Conservation (phyloP, 2,888 invertebrate genomes). For the Antheraea assamensis region DNA sequence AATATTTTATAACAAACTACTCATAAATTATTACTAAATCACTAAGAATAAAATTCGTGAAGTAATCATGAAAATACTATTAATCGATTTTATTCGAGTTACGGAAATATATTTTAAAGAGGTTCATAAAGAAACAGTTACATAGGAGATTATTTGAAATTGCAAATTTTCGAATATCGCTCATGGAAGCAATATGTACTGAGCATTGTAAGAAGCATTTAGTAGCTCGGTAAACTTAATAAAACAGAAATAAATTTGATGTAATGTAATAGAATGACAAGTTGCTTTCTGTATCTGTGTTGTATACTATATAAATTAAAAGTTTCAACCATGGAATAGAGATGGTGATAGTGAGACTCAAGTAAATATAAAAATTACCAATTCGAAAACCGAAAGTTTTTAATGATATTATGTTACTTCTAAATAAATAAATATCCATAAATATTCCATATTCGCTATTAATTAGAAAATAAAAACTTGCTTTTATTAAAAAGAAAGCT, state of each 20-base stretch:
- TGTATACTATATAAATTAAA: not conserved
- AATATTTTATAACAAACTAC: too few relatives aligned
- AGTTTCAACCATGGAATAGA: not conserved
- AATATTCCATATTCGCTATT: not conserved
- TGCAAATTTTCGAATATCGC: not conserved
- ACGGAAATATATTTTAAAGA: too few relatives aligned
- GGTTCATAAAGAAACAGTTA: too few relatives aligned
- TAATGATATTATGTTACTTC: not conserved
- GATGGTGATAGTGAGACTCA: not conserved
- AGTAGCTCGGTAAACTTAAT: not conserved
- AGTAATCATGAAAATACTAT: too few relatives aligned
- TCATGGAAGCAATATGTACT: not conserved
- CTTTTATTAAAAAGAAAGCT: too few relatives aligned
- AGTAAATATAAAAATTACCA: slow-evolving; percentile 1
- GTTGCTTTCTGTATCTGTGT: not conserved
- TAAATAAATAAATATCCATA: slow-evolving; percentile 9
- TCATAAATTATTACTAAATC: not conserved
- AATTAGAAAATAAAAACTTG: slow-evolving; percentile 13
- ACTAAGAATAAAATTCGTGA: too few relatives aligned
- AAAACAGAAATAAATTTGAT: not conserved
- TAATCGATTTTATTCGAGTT: too few relatives aligned
- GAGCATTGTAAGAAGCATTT: not conserved
- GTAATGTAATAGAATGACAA: not conserved
- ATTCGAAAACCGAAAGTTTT: slow-evolving; percentile 1
- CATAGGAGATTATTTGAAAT: too few relatives aligned